These are phyloP conservation scores for Bombus huntii DNA, from an alignment of 1,140 invertebrate species.

Conservation along the genomic window DNA sequence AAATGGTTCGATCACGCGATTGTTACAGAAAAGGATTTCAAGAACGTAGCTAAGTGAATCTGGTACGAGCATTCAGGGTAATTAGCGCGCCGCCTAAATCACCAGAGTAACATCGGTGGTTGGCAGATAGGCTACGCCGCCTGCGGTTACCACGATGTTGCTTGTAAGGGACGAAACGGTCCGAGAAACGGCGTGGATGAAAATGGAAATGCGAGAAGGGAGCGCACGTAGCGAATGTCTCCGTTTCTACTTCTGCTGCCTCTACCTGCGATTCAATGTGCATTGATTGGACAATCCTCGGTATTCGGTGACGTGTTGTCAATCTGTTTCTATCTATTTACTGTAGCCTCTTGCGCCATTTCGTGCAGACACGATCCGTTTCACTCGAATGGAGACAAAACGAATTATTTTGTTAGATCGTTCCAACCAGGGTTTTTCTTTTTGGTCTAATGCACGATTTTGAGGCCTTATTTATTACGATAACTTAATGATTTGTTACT, in stretches of 20 bases:
- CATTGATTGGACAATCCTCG: slow-evolving; percentile 75
- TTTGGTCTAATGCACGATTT: not conserved
- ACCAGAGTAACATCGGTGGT: slow-evolving; percentile 70
- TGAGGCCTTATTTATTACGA: not conserved
- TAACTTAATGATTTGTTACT: not conserved
- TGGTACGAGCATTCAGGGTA: slow-evolving; percentile 72
- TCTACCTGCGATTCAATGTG: slow-evolving; percentile 69
- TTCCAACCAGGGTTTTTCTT: not conserved
- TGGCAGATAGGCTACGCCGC: slow-evolving; percentile 72
- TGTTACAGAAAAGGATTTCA: slow-evolving; percentile 19
- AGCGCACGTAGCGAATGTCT: slow-evolving; percentile 30
- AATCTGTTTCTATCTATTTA: slow-evolving; percentile 62
- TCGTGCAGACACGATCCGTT: not conserved
- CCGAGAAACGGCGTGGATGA: slow-evolving; percentile 4
- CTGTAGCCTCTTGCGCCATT: slow-evolving; percentile 27
- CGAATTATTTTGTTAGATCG: slow-evolving; percentile 42
- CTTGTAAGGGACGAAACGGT: slow-evolving; percentile 17
- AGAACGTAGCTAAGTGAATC: slow-evolving; percentile 72
- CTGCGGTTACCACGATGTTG: slow-evolving; percentile 72
- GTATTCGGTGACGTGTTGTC: slow-evolving; percentile 54
- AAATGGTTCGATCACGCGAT: slow-evolving; percentile 1
- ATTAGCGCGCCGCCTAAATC: slow-evolving; percentile 78
- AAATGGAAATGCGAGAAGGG: slow-evolving; percentile 27
- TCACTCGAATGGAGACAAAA: not conserved
- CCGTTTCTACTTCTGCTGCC: slow-evolving; percentile 55